A percentile compares a stretch with the other conserved stretches of the same genome.
These are phyloP conservation scores for Anorthoa munda DNA, from an alignment of 2,888 invertebrate species.

Conservation along the genomic window DNA sequence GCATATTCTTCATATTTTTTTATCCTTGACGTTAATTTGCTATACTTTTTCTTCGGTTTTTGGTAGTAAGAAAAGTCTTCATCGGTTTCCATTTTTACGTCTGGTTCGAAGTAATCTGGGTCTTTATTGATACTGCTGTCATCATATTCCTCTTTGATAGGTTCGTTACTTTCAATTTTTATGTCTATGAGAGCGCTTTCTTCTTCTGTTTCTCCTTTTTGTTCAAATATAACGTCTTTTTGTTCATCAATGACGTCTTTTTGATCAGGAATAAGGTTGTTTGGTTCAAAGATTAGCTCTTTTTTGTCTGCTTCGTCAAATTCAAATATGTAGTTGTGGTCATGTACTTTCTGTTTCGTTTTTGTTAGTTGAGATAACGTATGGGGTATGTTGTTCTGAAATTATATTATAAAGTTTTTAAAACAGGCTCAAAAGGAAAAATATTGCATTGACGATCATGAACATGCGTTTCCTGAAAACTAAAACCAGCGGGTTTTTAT, in stretches of 20 bases:
- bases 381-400: conserved; percentile 29
- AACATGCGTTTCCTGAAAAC: no score
- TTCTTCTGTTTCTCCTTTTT: not conserved
- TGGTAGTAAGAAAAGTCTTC: not conserved
- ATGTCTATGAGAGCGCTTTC: conserved; percentile 16
- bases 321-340: conserved; percentile 15
- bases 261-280: not conserved
- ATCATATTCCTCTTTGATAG: conserved; percentile 51
- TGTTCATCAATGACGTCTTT: not conserved
- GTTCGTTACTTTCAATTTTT: conserved; percentile 43
- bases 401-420: conserved; percentile 1
- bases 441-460: no score
- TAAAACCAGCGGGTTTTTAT: no score
- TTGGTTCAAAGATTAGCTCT: not conserved
- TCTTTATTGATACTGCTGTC: conserved; percentile 27
- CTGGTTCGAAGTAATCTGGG: conserved; percentile 30
- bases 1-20: conserved; percentile 43
- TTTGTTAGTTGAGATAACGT: conserved; percentile 44
- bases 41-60: not conserved
- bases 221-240: conserved; percentile 3
- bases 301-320: conserved; percentile 19
- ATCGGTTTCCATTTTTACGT: conserved; percentile 29
- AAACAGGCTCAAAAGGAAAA: not conserved
- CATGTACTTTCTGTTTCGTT: conserved; percentile 26
- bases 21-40: conserved; percentile 20